Evolutionary conservation across 2,888 invertebrate genomes (phyloP).

Genomic region (Petrolisthes manimaculis): DNA sequence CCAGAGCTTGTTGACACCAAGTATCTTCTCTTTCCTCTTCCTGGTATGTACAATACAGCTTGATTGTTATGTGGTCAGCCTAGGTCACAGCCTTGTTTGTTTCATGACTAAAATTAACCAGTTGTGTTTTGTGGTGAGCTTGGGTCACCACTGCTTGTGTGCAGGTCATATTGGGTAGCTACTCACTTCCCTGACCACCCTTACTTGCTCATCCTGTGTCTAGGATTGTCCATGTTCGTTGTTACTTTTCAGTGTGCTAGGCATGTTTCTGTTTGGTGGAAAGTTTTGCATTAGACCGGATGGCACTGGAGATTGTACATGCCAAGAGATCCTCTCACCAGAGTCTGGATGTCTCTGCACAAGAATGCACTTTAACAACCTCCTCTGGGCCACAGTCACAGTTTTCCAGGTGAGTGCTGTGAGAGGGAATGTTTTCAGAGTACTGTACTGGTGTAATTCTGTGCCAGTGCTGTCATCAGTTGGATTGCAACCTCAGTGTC

Average conservation of each 20-base stretch:
- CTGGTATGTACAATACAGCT: not conserved
- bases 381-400: conserved; percentile 96
- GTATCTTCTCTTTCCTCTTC: too few relatives aligned
- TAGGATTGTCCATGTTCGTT: conserved; percentile 55
- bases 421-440: not conserved
- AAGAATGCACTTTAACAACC: conserved; percentile 98
- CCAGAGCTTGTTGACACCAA: too few relatives aligned
- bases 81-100: not conserved
- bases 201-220: conserved; percentile 39
- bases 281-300: conserved; percentile 98
- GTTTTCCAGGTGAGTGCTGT: conserved; percentile 90
- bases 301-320: conserved; percentile 82
- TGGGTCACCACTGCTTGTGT: conserved; percentile 45
- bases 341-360: conserved; percentile 94
- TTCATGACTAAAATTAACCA: not conserved
- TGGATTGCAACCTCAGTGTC: too few relatives aligned
- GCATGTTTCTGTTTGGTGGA: conserved; percentile 99
- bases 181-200: conserved; percentile 27
- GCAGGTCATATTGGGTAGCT: conserved; percentile 34
- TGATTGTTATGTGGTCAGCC: conserved; percentile 31
- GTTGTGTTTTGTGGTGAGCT: conserved; percentile 19
- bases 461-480: too few relatives aligned
- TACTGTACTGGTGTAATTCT: not conserved
- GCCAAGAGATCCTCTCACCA: conserved; percentile 89
- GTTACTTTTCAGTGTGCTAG: conserved; percentile 88